Base-by-base conservation (phyloP, 2,797 vertebrate genomes). In the Coccyzus lansbergi region DNA sequence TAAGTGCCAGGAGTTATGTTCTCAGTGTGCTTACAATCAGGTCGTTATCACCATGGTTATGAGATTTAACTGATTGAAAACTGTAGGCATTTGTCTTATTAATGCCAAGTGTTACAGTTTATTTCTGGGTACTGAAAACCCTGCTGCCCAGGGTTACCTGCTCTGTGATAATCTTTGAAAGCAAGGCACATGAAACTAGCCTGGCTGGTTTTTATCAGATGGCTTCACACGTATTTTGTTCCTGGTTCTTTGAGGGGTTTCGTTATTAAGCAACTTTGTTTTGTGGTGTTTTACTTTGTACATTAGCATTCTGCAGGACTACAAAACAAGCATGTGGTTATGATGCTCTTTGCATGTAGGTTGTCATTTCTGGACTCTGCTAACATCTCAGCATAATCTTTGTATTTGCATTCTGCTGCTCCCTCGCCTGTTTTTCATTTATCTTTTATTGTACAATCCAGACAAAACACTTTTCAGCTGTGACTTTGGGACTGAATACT, bases 1-100 rank as follows among this genome's bases (percentile, higher is more conserved):
- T 34, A 75, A 91, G 79, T 84, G 86, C 92, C 85, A 38, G 83
- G 92, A 94, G 90, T 49, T 86, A 36, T 64, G 80, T 95, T 90
- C 78, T 80, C 77, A 53, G 62, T 56, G 79, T 36, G 46, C 44
- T 82, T 93, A 10, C 91, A 94, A 95, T 94, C 48, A 8, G 83
- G 70, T 95, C 40, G 12, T 97, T 93, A 94, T 95, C 80, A 91
- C 93, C 88, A 87, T 86, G 76, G 74, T 89, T 96, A 95, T 97
- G 90, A 96, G 86, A 94, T 86, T 86, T 92, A 94, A 88, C 78
- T 90, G 91, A 72, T 59, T 92, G 70, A 86, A 92, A 94, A 94
- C 84, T 86, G 87, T 90, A 90, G 91, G 84, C 77, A 91, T 90
- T 96, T 95, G 55, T 93, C 77, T 95, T 91, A 74, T 95, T 96